A percentile compares a stretch with the other conserved stretches of the same genome.
Conservation (phyloP, 2,797 vertebrate genomes). For the Spea hammondii region DNA sequence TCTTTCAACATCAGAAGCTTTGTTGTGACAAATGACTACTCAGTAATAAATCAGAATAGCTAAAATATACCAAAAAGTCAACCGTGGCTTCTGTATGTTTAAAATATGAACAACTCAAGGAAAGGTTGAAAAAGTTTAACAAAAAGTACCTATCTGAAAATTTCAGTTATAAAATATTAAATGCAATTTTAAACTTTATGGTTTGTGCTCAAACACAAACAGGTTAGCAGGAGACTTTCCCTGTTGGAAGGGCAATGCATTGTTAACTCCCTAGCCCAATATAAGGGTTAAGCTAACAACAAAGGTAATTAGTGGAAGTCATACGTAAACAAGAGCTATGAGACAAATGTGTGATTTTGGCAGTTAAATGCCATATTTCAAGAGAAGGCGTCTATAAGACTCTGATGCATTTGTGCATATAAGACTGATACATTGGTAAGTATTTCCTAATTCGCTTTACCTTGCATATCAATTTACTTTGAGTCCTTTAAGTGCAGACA, state of each 20-base stretch:
- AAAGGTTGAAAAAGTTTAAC: no score
- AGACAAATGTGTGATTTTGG: neutral
- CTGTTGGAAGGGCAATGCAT: no score
- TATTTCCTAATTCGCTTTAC: neutral
- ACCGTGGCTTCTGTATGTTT: no score
- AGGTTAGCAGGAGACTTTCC: no score
- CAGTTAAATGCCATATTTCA: neutral
- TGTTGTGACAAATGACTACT: neutral
- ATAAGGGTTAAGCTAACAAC: no score
- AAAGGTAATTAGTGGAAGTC: neutral
- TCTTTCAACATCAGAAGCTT: neutral
- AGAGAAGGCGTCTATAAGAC: neutral
- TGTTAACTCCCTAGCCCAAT: no score
- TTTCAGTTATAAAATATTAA: no score
- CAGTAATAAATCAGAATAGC: neutral
- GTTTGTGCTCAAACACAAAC: no score
- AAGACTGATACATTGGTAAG: neutral
- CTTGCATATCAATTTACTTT: neutral
- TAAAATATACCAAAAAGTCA: no score
- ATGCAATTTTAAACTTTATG: no score
- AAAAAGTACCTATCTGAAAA: no score
- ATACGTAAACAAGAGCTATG: neutral
- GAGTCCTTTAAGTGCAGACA: neutral
- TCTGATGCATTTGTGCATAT: neutral
- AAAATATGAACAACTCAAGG: no score